These are phyloP conservation scores for Parasteatoda tepidariorum DNA, from an alignment of 1,140 invertebrate species.

Conservation along the genomic window DNA sequence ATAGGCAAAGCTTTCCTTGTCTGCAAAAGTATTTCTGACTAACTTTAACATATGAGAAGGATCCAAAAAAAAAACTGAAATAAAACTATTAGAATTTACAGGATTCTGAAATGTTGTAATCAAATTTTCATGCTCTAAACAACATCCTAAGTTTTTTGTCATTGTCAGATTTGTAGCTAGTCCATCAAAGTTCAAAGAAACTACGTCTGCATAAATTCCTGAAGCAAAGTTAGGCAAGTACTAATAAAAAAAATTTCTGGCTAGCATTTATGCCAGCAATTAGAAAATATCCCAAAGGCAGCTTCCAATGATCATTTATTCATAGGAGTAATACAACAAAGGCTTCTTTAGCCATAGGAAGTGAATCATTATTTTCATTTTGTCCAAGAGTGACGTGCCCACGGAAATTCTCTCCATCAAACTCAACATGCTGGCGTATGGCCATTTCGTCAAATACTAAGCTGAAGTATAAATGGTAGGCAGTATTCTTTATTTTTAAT, in stretches of 20 bases:
- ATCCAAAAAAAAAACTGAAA: constrained; percentile 61
- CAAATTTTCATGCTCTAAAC: not conserved
- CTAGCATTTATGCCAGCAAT: not conserved
- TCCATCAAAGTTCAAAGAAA: constrained; percentile 9
- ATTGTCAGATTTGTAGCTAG: not conserved
- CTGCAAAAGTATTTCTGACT: constrained; percentile 63
- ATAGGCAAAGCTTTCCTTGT: constrained; percentile 58
- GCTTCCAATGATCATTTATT: constrained; percentile 66
- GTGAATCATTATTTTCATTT: constrained; percentile 62
- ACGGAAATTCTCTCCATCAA: constrained; percentile 63
- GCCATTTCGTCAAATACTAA: constrained; percentile 68
- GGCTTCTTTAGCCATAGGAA: constrained; percentile 65
- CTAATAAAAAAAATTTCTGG: constrained; percentile 3
- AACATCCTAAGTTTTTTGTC: not conserved
- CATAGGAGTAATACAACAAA: constrained; percentile 66
- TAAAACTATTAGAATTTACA: not conserved
- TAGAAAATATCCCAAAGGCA: constrained; percentile 32
- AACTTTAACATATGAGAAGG: constrained; percentile 63
- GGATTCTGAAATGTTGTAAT: not conserved
- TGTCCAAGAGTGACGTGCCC: constrained; percentile 66
- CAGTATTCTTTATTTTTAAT: too few relatives aligned
- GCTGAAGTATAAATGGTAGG: constrained; percentile 59
- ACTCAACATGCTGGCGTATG: constrained; percentile 66
- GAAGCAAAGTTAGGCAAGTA: not conserved
- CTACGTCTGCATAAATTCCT: not conserved